A percentile compares a stretch with the other conserved stretches of the same genome.
Evolutionary conservation across 1,140 invertebrate species (phyloP).

Genomic region (Drosophila ficusphila): DNA sequence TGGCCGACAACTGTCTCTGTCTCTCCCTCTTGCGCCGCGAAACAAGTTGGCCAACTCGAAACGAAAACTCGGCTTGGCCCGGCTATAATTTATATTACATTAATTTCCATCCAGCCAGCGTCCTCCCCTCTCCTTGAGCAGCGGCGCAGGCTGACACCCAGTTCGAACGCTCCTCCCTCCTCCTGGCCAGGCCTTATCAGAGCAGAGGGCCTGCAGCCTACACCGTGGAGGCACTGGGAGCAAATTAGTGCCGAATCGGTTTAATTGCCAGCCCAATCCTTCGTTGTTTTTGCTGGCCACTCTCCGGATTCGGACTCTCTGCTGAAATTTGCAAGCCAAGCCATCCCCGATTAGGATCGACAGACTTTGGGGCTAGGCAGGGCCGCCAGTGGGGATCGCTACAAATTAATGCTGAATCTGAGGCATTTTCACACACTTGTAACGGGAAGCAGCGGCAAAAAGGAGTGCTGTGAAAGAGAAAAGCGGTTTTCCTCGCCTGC

Average conservation of each 20-base stretch:
- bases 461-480: slow-evolving; percentile 23
- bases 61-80: slow-evolving; percentile 16
- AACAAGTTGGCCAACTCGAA: slow-evolving; percentile 58
- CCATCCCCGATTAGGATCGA: slow-evolving; percentile 74
- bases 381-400: slow-evolving; percentile 43
- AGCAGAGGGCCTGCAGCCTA: no score
- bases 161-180: slow-evolving; percentile 52
- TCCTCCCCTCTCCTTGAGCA: not conserved
- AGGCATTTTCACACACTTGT: slow-evolving; percentile 81
- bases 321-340: slow-evolving; percentile 50
- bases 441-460: slow-evolving; percentile 64
- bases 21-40: not conserved
- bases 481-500: slow-evolving; percentile 49
- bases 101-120: slow-evolving; percentile 43
- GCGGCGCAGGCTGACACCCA: slow-evolving; percentile 52
- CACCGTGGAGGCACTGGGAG: no score
- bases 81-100: slow-evolving; percentile 72
- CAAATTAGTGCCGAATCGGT: not conserved
- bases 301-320: slow-evolving; percentile 8
- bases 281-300: not conserved
- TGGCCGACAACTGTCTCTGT: not conserved
- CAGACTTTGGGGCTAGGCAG: slow-evolving; percentile 50
- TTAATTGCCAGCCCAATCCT: no score
- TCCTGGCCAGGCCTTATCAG: slow-evolving; percentile 39
- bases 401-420: slow-evolving; percentile 81